Evolutionary conservation across 2,113 vertebrate genomes (phyloP).

Genomic region (Tonatia bakeri): DNA sequence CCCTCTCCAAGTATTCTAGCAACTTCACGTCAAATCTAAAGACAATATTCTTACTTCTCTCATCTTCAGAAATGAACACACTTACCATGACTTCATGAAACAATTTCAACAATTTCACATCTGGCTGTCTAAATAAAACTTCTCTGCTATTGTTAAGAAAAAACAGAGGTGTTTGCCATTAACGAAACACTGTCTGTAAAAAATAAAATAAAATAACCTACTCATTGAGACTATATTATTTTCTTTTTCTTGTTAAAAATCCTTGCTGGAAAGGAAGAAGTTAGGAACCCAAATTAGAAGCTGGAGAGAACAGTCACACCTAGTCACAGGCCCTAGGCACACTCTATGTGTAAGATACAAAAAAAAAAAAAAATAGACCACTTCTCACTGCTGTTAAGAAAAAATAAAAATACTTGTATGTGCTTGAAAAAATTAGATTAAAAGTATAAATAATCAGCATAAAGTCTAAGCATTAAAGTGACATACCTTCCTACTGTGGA

Average conservation of each 20-base stretch:
- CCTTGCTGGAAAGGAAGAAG: background rate
- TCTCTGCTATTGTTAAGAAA: background rate
- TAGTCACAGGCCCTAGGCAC: conserved; percentile 10
- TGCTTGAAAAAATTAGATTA: background rate
- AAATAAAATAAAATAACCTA: background rate
- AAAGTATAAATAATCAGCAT: background rate
- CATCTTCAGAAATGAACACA: background rate
- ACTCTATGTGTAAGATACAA: background rate
- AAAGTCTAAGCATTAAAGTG: background rate
- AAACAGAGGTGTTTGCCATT: background rate
- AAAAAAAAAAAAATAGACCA: conserved; percentile 9
- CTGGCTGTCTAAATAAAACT: background rate
- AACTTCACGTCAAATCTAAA: background rate
- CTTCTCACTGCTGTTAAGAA: background rate
- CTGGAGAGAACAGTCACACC: conserved; percentile 16
- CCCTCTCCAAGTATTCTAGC: background rate
- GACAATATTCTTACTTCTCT: background rate
- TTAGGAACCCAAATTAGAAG: conserved; percentile 33
- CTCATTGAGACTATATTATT: background rate
- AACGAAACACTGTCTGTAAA: background rate
- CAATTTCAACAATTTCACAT: background rate
- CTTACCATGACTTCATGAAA: background rate
- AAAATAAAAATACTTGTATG: conserved; percentile 31
- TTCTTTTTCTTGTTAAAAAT: background rate
- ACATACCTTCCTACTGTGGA: background rate